Conservation (phyloP, 2,797 vertebrate genomes). For the Sus cebifrons region DNA sequence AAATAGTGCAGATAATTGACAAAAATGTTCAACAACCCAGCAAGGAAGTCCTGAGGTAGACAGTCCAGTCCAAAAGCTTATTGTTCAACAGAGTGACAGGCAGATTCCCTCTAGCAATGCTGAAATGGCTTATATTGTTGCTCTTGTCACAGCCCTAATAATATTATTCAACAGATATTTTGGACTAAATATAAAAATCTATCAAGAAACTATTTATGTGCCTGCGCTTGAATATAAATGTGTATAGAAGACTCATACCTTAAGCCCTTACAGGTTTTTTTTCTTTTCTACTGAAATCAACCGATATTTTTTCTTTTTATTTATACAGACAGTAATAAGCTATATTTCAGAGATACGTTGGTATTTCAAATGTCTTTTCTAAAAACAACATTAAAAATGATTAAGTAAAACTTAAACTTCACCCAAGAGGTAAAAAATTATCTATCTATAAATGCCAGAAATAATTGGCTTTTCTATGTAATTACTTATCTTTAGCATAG, state of each 20-base stretch:
- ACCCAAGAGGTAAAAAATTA: not conserved
- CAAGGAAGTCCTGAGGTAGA: slow-evolving; percentile 5
- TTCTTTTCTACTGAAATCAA: slow-evolving; percentile 49
- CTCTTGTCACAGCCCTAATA: not conserved
- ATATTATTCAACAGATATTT: slow-evolving; percentile 53
- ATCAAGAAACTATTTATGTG: slow-evolving; percentile 24
- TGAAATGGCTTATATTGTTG: slow-evolving; percentile 3
- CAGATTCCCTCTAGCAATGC: not conserved
- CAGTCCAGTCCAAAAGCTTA: not conserved
- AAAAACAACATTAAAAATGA: slow-evolving; percentile 30
- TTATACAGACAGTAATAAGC: not conserved
- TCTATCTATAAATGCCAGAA: not conserved
- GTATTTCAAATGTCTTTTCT: slow-evolving; percentile 4
- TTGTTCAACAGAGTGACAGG: slow-evolving; percentile 25
- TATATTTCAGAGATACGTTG: not conserved
- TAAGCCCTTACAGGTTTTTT: not conserved
- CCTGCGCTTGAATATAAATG: not conserved
- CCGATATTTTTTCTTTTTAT: not conserved
- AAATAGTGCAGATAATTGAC: slow-evolving; percentile 26
- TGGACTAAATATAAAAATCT: not conserved
- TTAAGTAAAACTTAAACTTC: slow-evolving; percentile 32
- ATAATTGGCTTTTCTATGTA: not conserved
- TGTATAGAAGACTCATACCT: not conserved
- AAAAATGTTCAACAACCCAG: not conserved
- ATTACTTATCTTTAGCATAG: not conserved